Evolutionary conservation across 1,140 invertebrate species (phyloP).

Genomic region (Helicoverpa zea): DNA sequence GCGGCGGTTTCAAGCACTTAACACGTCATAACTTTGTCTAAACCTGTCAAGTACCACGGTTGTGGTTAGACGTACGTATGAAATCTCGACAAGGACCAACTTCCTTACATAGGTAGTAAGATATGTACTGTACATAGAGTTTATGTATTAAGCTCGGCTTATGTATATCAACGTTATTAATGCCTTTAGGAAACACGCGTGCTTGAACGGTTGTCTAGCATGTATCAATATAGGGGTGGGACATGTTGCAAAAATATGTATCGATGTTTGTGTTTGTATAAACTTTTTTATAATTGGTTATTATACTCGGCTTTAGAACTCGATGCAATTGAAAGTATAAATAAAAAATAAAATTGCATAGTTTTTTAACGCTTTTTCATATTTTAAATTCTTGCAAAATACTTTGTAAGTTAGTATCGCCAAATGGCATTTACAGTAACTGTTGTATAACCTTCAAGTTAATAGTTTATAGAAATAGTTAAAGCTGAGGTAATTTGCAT

Average conservation of each 20-base stretch:
- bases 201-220: conserved; percentile 41
- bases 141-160: conserved; percentile 21
- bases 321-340: too few relatives aligned
- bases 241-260: not conserved
- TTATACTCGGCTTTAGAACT: not conserved
- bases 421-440: not conserved
- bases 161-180: conserved; percentile 53
- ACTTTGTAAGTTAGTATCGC: too few relatives aligned
- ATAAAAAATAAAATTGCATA: too few relatives aligned
- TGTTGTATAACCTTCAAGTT: not conserved
- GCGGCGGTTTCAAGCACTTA: not conserved
- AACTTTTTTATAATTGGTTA: not conserved
- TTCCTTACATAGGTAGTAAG: conserved; percentile 1
- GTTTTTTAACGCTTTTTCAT: too few relatives aligned
- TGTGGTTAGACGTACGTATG: not conserved
- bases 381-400: too few relatives aligned
- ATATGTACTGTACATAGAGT: not conserved
- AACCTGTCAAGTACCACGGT: not conserved
- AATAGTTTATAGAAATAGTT: conserved; percentile 25
- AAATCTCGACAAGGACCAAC: not conserved
- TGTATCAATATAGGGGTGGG: conserved; percentile 47
- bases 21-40: not conserved
- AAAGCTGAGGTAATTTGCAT: conserved; percentile 11
- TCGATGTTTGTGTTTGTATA: not conserved
- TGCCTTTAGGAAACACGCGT: conserved; percentile 55